Conservation (phyloP, 1,140 invertebrate species). For the Laupala kohalensis region DNA sequence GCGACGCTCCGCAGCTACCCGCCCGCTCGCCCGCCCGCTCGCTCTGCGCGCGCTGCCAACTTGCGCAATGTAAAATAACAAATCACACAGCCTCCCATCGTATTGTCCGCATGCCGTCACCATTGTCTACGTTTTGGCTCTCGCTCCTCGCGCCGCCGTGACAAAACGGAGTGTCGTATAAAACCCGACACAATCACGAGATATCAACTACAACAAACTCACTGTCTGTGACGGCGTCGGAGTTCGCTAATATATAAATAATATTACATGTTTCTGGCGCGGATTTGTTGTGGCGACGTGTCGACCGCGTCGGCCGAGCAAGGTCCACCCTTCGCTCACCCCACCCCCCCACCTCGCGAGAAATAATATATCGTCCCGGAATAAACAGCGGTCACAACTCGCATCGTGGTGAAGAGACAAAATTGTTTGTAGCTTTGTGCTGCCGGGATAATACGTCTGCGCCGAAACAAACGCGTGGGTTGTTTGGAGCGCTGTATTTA, state of each 20-base stretch:
- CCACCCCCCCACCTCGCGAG: too few species aligned
- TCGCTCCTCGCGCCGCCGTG: neutral
- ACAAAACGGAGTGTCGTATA: neutral
- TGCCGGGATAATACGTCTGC: neutral
- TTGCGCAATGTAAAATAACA: neutral
- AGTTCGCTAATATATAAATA: neutral
- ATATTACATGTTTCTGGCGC: neutral
- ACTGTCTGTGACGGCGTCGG: neutral
- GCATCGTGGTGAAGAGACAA: neutral
- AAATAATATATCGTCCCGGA: neutral
- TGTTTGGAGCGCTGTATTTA: neutral
- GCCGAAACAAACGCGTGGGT: neutral
- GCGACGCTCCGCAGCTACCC: too few species aligned
- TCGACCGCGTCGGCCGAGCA: neutral
- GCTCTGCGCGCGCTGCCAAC: neutral
- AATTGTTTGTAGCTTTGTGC: neutral
- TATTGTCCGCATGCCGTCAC: neutral
- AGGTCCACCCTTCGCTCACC: neutral
- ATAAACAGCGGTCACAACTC: neutral
- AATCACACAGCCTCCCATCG: neutral
- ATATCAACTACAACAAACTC: neutral
- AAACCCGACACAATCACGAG: neutral
- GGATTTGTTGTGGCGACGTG: neutral
- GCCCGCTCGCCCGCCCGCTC: too few species aligned
- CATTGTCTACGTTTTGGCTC: neutral